Evolutionary conservation across 2,797 vertebrate genomes (phyloP), one percentile per base, ranked within the genome.

Genomic region (Gorsachius magnificus): DNA sequence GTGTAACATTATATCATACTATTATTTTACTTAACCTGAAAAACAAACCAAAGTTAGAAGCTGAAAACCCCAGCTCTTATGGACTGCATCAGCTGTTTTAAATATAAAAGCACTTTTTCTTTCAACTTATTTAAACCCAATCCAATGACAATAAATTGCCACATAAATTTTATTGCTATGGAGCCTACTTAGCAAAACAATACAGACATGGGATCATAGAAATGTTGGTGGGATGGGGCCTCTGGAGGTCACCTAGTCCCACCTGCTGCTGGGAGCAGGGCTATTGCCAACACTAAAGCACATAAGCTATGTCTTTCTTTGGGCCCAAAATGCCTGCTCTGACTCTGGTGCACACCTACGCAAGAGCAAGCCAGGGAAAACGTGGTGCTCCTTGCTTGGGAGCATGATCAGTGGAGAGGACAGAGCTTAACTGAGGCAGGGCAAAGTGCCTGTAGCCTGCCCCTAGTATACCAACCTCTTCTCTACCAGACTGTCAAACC

Each of bases 71-170:
- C 36, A 46, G 5, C 13, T 79, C 24, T 90, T 72, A 41, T 45
- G 28, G 36, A 76, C 50, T 21, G 3, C 5, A 12, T 63, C 83
- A 26, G 45, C 15, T 36, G 10, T 19, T 92, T 66, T 35, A 75
- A 88, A 89, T 66, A 94, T 43, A 45, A 96, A 95, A 89, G 25
- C 24, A 38, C 46, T 85, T 89, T 88, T 77, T 70, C 53, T 61
- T 92, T 61, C 28, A 41, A 64, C 11, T 83, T 56, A 22, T 35
- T 93, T 85, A 85, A 80, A 83, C 9, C 2, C 38, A 54, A 82
- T 87, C 45, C 72, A 85, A 65, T 14, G 10, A 75, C 56, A 87
- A 57, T 41, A 85, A 66, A 66, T 16, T 76, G 41, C 84, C 28
- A 28, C 45, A 70, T 20, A 25, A 28, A n/a, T 72, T 70, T 75